phyloP scores from a whole-genome alignment of 2,113 vertebrate species.

The Pterocles orientalis region DNA sequence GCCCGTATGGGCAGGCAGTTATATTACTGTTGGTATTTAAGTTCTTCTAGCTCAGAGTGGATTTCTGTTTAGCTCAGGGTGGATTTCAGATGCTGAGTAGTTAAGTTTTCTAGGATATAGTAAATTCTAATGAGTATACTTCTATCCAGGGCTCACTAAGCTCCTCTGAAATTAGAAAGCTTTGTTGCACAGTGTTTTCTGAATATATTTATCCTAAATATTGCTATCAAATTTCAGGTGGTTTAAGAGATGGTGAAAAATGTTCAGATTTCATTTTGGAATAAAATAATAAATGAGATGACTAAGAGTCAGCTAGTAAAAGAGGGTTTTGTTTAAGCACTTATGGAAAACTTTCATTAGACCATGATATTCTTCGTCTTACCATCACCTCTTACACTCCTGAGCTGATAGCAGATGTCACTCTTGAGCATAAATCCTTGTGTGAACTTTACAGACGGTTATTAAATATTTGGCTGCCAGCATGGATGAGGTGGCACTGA shows the following conservation, averaged over 20 bases:
- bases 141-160: neutral
- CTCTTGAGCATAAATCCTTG: neutral
- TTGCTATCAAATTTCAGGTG: neutral
- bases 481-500: constrained; percentile 13
- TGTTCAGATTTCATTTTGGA: neutral
- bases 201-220: neutral
- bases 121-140: neutral
- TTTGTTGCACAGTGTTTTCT: neutral
- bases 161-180: neutral
- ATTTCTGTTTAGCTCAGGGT: neutral
- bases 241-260: neutral
- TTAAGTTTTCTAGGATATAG: neutral
- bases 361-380: neutral
- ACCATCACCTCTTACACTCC: neutral
- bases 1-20: neutral
- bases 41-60: neutral
- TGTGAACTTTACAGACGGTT: constrained; percentile 36
- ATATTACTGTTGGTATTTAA: neutral
- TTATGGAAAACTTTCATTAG: neutral
- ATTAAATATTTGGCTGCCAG: constrained; percentile 47
- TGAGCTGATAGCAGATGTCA: constrained; percentile 48
- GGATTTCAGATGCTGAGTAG: neutral
- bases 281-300: neutral
- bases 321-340: neutral
- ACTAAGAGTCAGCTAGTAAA: neutral